Base-by-base conservation (phyloP, 1,140 invertebrate genomes). In the Archivesica marissinica region DNA sequence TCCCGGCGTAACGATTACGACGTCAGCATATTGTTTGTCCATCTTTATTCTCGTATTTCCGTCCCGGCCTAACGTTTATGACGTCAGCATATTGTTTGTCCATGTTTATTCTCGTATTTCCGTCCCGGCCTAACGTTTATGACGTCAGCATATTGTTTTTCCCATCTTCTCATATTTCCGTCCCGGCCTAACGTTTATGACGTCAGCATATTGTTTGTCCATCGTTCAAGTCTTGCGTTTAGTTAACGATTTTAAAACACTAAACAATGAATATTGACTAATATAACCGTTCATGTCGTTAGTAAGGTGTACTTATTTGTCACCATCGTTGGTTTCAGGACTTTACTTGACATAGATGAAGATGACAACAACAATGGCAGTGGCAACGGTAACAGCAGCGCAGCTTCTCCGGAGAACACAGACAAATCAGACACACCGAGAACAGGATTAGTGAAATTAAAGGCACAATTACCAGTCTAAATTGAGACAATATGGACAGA, bases 291-390 rank as follows among this genome's bases (percentile, higher is more conserved):
- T 23, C 7, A n/a, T 59, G 7, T 13, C 20, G 7, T 9, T 11
- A 59, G 9, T 9, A 13, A 7, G n/a, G 7, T 59, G n/a, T 9
- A n/a, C 56, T 13, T 59, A 23, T 59, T 23, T 11, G n/a, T 11
- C 56, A 59, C n/a, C 9, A 59, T 59, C n/a, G 11, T 59, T 59
- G n/a, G n/a, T 76, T 76, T 41, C 33, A 76, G 74, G n/a, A 56
- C 54, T 15, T 76, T 76, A 50, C 39, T 76, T 59, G 74, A 76
- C 41, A 76, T 76, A 38, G 7, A 23, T 0, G 74, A 76, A 33
- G 47, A 28, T 11, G 74, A 76, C n/a, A 28, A 33, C 59, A 52
- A 59, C 20, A 17, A 33, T 1, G 59, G 74, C 28, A 59, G 39
- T 38, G 33, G 15, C 0, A 72, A 30, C 68, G n/a, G n/a, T n/a